Evolutionary conservation across 2,888 invertebrate genomes (phyloP), one percentile per base, ranked within the genome.

Genomic region (Sinodicranocentrus sp.): DNA sequence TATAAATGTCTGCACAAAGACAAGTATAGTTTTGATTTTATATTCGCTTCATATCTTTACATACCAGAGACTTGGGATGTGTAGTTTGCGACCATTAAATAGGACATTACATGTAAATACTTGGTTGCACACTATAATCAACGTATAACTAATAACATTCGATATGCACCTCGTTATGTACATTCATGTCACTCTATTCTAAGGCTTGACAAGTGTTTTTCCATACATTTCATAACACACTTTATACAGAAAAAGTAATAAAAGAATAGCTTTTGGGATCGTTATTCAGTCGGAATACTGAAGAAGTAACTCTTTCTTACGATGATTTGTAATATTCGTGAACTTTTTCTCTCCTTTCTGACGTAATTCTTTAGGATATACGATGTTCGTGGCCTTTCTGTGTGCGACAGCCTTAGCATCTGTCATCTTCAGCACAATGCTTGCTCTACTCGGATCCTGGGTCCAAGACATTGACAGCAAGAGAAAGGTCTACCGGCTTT

Each of bases 391-490:
- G 44, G 87, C 85, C 28, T 63, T 85, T 28, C 65, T 87, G 19
- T 44, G 65, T 23, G 48, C 84, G 54, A 72, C 85, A 65, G 77
- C 84, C 63, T 75, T 87, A 44, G 76, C 87, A 44, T 68, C 82
- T 44, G 65, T 80, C 67, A 59, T 85, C 65, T 87, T 87, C 68
- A 61, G 84, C 19, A 80, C 84, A 39, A 82, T 82, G 68, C 84
- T 87, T 17, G 84, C 84, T 48, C 23, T 85, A 2, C 67, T 87
- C 19, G 87, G 84, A 68, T 85, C 85, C 17, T 87, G 87, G 87
- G 87, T 87, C 26, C 73, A 84, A 59, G 87, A 87, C 63, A 75
- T 87, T 73, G 87, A 87, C 76, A 85, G 85, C 85, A 87, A 87
- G 57, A 85, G 85, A 52, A 87, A 87, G 65, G 77, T 77, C 67